These are phyloP conservation scores for Lacerta bilineata DNA, from an alignment of 2,797 vertebrate genomes.

Conservation along the genomic window DNA sequence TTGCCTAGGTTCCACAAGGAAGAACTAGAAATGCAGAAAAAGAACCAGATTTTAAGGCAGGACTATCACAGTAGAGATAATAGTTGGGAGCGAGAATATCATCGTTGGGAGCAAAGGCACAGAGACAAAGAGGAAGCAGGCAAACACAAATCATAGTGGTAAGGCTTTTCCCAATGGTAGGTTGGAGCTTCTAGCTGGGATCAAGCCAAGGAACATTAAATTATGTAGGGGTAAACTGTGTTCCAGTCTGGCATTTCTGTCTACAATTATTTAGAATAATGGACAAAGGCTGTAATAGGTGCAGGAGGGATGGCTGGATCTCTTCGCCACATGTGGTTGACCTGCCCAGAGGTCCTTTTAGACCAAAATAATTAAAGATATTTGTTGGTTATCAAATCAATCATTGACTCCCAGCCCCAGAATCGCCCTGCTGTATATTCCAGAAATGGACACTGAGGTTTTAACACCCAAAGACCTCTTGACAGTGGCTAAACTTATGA, in stretches of 20 bases:
- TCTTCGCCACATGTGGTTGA: no score
- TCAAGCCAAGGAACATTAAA: neutral
- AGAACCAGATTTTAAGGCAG: constrained; percentile 76
- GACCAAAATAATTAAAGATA: no score
- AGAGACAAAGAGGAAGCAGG: constrained; percentile 78
- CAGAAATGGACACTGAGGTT: no score
- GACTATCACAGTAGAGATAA: constrained; percentile 75
- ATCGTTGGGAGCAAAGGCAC: constrained; percentile 75
- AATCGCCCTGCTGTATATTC: no score
- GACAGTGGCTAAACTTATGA: no score
- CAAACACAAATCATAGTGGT: constrained; percentile 81
- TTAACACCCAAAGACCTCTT: no score
- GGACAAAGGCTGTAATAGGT: no score
- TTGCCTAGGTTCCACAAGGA: constrained; percentile 80
- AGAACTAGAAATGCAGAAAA: constrained; percentile 77
- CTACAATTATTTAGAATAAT: no score
- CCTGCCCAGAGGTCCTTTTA: no score
- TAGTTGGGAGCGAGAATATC: constrained; percentile 78
- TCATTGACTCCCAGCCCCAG: no score
- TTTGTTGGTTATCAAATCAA: no score
- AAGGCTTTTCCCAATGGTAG: neutral
- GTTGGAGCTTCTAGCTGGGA: neutral
- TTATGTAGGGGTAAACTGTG: rapidly evolving
- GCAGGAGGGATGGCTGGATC: no score
- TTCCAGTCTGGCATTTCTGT: neutral